Evolutionary conservation across 2,888 invertebrate species (phyloP), one percentile per base, ranked within the genome.

Genomic region (Eurois occulta): DNA sequence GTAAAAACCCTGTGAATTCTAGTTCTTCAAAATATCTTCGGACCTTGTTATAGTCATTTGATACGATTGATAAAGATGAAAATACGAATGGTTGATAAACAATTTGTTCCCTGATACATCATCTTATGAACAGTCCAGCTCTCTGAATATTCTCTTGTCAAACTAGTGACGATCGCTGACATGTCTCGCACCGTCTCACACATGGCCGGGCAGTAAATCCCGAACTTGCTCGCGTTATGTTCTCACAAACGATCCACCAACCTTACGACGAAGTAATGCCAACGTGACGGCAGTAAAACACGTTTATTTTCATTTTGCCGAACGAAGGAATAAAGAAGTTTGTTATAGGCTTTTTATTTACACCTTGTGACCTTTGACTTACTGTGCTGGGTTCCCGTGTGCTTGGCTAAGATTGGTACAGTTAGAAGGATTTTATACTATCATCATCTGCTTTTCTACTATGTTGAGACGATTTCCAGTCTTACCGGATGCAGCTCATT

Each of bases 241-340:
- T 8, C 58, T 67, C 65, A 28, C 84, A 65, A 84, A 72, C 72
- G 80, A 72, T 69, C 65, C 77, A 32, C 68, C 77, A 65, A 82
- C 80, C 65, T 58, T 60, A 60, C 65, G 66, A 41, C 32, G 21
- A 32, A 71, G 43, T 74, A 55, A 43, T 73, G n/a, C 66, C 82
- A 81, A 72, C 72, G 84, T 78, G 41, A 68, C 72, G 67, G 21
- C 48, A 81, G 24, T 81, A 84, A 80, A 84, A 72, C 84, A 58
- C 62, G 66, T 84, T 84, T 81, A 81, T 81, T 81, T 81, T 72
- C 79, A 72, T 81, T 78, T 83, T 41, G 65, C 67, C 41, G 10
- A 66, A 55, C 65, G 52, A 6, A 21, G 18, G 41, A 67, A 46
- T 72, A 64, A 58, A 81, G 35, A 62, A 72, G 67, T 84, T 83